Evolutionary conservation across 2,797 vertebrate genomes (phyloP).

Genomic region (Chelonia mydas): DNA sequence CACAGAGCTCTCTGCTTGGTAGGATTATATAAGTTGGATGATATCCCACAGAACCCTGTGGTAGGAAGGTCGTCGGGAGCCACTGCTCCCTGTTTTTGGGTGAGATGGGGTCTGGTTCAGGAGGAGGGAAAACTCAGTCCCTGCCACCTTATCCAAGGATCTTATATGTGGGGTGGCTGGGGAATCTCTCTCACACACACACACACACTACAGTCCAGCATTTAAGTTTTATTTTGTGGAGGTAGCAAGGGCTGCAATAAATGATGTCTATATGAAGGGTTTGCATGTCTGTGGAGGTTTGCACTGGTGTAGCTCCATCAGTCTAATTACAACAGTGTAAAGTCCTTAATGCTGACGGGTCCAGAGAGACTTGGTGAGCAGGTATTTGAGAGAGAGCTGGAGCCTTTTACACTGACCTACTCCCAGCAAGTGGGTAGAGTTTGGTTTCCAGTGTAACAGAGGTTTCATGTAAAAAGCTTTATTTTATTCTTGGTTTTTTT

Average conservation of each 20-base stretch:
- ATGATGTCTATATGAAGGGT: background rate
- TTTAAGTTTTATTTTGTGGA: background rate
- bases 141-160: background rate
- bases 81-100: background rate
- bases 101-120: background rate
- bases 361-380: background rate
- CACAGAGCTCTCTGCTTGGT: background rate
- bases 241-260: background rate
- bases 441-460: background rate
- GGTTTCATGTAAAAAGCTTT: background rate
- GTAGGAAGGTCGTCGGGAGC: background rate
- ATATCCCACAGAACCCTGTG: background rate
- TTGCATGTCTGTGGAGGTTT: background rate
- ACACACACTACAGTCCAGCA: background rate
- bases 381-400: background rate
- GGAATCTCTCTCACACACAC: background rate
- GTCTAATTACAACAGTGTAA: background rate
- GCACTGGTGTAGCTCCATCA: background rate
- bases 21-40: too few species aligned
- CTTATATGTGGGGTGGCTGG: background rate
- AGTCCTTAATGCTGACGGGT: background rate
- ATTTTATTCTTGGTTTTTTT: background rate
- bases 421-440: background rate
- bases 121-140: background rate
- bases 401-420: background rate